Conservation (phyloP, 2,888 invertebrate genomes). For the Polydrusus cervinus region DNA sequence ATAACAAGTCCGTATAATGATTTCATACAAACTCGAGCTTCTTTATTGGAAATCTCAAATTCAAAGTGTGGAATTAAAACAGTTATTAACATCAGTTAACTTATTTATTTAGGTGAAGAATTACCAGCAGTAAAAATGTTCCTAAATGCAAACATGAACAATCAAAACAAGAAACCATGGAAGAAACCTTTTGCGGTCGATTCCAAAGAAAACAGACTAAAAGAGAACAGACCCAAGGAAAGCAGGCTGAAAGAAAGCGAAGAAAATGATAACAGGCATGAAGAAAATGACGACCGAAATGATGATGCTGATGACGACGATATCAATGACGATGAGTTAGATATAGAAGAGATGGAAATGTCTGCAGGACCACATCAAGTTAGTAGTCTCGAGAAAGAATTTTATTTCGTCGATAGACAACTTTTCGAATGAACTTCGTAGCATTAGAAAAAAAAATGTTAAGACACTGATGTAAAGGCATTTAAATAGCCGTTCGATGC, state of each 20-base stretch:
- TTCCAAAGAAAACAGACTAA: constrained; percentile 33
- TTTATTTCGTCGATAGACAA: no score
- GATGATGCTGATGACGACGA: constrained; percentile 38
- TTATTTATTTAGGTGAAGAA: constrained; percentile 34
- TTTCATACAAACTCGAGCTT: no score
- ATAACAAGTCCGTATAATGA: no score
- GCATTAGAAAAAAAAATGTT: no score
- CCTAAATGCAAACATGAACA: constrained; percentile 67
- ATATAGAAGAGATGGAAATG: constrained; percentile 61
- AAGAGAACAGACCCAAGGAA: constrained; percentile 20
- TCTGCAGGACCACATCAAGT: constrained; percentile 64
- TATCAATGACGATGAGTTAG: constrained; percentile 40
- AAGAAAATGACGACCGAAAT: constrained; percentile 3
- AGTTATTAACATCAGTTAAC: no score
- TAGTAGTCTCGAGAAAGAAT: constrained; percentile 53
- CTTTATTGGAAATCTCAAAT: no score
- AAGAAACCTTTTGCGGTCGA: constrained; percentile 16
- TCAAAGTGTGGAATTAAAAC: no score
- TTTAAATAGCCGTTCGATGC: background rate
- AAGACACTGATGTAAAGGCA: background rate
- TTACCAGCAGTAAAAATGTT: constrained; percentile 69
- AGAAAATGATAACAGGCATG: constrained; percentile 19
- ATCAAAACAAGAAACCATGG: constrained; percentile 57
- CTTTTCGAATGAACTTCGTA: no score
- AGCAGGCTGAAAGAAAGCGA: constrained; percentile 17